Evolutionary conservation across 1,140 invertebrate species (phyloP), one percentile per base, ranked within the genome.

Genomic region (Telenomus remus): DNA sequence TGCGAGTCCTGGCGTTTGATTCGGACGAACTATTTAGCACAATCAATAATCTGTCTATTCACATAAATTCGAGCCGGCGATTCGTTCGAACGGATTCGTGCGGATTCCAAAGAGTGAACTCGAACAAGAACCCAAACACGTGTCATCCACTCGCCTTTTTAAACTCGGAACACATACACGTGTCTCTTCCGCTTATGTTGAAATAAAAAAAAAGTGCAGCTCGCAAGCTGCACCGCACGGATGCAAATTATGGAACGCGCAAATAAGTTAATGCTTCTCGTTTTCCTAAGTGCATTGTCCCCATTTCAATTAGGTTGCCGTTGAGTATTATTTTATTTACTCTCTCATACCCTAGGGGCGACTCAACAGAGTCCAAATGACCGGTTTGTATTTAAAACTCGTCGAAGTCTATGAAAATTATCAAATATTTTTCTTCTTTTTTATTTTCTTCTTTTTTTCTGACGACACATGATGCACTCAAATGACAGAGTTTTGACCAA

Each of bases 141-240:
- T 75, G 71, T 75, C 71, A 51, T 63, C 46, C 61, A 63, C 51
- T 66, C 71, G 71, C 50, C 71, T 74, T 66, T 74, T 74, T 57
- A 68, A 66, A 68, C 63, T 59, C 46, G 27, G 48, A 57, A 61
- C 42, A 63, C 61, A 56, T 57, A 74, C 71, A 63, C 63, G 71
- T 68, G 63, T 66, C 43, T 72, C 69, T 72, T 73, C 61, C 49
- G 49, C 61, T 14, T 73, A 55, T 50, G 50, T n/a, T 37, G 37
- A 47, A 60, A 54, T 19, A 39, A 48, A 51, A 61, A 59, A 55
- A 74, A 59, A 54, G 12, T 44, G n/a, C 47, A 37, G 13, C 27
- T 19, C 35, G 48, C 50, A 68, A 57, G 64, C 48, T 63, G 54
- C 56, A 61, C 34, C 15, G 27, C 49, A 66, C 49, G 10, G 53